Evolutionary conservation across 2,888 invertebrate genomes (phyloP).

Genomic region (Anorthoa munda): DNA sequence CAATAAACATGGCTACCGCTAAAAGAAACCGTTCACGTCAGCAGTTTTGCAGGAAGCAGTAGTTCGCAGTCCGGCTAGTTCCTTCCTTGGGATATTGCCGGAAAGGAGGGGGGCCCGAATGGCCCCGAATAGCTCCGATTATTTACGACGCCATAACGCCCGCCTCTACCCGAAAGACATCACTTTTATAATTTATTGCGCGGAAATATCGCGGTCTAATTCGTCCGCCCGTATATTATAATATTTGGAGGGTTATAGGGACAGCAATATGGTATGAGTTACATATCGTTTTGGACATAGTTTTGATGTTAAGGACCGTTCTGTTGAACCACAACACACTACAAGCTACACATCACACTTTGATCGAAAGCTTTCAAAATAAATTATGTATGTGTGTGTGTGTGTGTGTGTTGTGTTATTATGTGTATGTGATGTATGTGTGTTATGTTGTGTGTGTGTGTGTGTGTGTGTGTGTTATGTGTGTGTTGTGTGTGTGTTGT

Average conservation of each 20-base stretch:
- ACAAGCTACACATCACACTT: too few species aligned
- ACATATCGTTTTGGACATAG: conserved; percentile 11
- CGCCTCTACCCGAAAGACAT: conserved; percentile 78
- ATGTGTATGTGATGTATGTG: too few species aligned
- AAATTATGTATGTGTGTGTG: too few species aligned
- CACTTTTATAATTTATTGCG: conserved; percentile 86
- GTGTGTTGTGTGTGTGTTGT: too few species aligned
- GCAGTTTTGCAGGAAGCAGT: conserved; percentile 70
- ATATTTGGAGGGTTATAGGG: conserved; percentile 61
- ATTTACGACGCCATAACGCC: conserved; percentile 69
- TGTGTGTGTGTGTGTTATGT: too few species aligned
- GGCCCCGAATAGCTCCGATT: conserved; percentile 48
- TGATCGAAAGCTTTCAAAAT: too few species aligned
- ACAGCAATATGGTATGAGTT: conserved; percentile 35
- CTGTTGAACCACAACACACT: not conserved
- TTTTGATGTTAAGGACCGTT: not conserved
- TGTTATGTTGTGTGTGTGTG: too few species aligned
- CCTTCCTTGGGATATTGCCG: conserved; percentile 79
- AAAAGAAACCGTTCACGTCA: conserved; percentile 58
- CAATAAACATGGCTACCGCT: conserved; percentile 54
- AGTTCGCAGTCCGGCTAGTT: conserved; percentile 72
- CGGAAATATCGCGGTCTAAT: conserved; percentile 86
- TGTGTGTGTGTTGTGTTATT: too few species aligned
- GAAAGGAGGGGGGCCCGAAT: conserved; percentile 27
- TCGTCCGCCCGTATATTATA: conserved; percentile 81